Evolutionary conservation across 1,140 invertebrate genomes (phyloP), one percentile per base, ranked within the genome.

Genomic region (Drosophila tani): DNA sequence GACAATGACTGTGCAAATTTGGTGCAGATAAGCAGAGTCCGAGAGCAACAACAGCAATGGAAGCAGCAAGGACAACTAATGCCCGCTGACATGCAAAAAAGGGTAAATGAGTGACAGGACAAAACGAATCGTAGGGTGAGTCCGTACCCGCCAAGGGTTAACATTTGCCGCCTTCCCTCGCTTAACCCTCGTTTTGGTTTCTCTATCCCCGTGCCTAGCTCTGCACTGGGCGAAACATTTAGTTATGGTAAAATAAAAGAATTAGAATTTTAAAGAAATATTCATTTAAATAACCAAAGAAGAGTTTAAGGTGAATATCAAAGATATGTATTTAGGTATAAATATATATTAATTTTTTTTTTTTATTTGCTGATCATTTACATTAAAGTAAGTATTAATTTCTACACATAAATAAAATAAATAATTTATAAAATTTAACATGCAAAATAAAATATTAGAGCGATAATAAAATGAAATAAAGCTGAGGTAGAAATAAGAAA

Each of bases 1-100:
- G 80, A 90, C 84, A 90, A 90, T 88, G 85, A 88, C 85, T 88
- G 81, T 84, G 85, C 85, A 88, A 90, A 90, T 88, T 84, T 90
- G 74, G 84, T 79, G 81, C 84, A 88, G 84, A 81, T 90, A 88
- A 88, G 84, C 84, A 84, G 77, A 81, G 84, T 88, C 84, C 81
- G 81, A 88, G 85, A 58, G 63, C 59, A 70, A 59, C 41, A 59
- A 56, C 50, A 64, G 14, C 46, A 65, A 55, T 55, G 9, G 45
- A 32, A 64, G 38, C 47, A 68, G 24, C 75, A 75, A 69, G 71
- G 75, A 71, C 75, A 88, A 88, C 84, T 90, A 90, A 88, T 88
- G 85, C 81, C 74, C 85, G 85, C 81, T 88, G 84, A 88, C 84
- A 88, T 88, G 84, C 84, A 88, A 88, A 87, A 87, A 79, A 81